phyloP scores from a whole-genome alignment of 2,888 invertebrate genomes.

The Exephanes ischioxanthus region DNA sequence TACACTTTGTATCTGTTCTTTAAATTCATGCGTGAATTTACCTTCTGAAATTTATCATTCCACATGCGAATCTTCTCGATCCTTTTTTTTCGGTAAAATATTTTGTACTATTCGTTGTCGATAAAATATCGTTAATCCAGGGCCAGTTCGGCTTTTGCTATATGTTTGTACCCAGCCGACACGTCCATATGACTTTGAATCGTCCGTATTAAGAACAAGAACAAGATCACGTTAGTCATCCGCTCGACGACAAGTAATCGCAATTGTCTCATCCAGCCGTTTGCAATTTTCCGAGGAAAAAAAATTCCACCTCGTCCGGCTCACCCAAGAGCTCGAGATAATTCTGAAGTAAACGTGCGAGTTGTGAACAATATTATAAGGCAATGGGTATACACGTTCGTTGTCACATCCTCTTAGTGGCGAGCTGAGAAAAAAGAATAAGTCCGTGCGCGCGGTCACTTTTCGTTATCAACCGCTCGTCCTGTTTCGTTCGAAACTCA shows the following conservation, averaged over 20 bases:
- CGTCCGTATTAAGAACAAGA: background rate
- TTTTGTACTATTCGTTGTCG: no score
- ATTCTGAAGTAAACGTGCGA: slow-evolving; percentile 51
- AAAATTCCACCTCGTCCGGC: slow-evolving; percentile 3
- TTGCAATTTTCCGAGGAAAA: slow-evolving; percentile 3
- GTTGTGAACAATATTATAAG: slow-evolving; percentile 28
- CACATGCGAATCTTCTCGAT: no score
- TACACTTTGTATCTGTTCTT: no score
- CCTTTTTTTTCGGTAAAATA: no score
- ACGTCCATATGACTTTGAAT: background rate
- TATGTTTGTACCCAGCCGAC: background rate
- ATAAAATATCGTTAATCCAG: no score
- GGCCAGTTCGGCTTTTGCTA: no score
- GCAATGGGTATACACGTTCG: slow-evolving; percentile 38
- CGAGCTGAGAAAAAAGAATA: slow-evolving; percentile 53
- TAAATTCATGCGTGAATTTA: no score
- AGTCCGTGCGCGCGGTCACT: slow-evolving; percentile 68
- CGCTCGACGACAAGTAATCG: slow-evolving; percentile 14
- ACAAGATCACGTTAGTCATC: background rate
- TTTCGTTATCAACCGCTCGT: slow-evolving; percentile 74
- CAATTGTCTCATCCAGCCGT: slow-evolving; percentile 14
- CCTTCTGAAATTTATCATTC: no score
- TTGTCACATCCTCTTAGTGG: slow-evolving; percentile 67
- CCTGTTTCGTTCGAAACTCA: slow-evolving; percentile 70
- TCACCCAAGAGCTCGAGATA: slow-evolving; percentile 24